Percentiles rank a stretch among this genome's conserved stretches.
Conservation (phyloP, 2,797 vertebrate species). For the Cetoscarus ocellatus region DNA sequence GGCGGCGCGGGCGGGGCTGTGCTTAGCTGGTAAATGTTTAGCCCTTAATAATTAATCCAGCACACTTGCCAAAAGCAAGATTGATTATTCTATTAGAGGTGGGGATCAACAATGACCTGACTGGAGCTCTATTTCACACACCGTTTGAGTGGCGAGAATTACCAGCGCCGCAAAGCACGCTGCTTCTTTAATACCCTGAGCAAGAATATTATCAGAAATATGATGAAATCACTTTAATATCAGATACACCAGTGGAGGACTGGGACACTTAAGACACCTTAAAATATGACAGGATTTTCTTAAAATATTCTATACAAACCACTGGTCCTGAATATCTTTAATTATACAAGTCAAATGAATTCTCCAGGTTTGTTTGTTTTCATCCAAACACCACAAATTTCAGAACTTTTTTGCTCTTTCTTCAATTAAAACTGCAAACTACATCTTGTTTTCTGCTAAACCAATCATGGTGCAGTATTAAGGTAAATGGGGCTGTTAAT, state of each 20-base stretch:
- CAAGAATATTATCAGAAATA: constrained; percentile 8
- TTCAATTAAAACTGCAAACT: too few relatives aligned
- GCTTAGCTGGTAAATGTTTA: constrained; percentile 61
- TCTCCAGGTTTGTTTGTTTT: too few relatives aligned
- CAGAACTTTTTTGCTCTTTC: too few relatives aligned
- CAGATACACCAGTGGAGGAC: background rate
- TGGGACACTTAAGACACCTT: background rate
- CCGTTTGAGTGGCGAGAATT: constrained; percentile 71
- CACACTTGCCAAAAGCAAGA: constrained; percentile 73
- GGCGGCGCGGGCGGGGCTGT: constrained; percentile 3
- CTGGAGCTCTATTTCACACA: constrained; percentile 71
- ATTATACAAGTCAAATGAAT: too few relatives aligned
- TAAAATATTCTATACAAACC: too few relatives aligned
- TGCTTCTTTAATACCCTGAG: constrained; percentile 11
- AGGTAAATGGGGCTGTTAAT: too few relatives aligned
- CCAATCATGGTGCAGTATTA: too few relatives aligned
- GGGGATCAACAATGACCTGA: constrained; percentile 74
- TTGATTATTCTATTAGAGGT: constrained; percentile 80
- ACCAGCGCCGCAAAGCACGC: constrained; percentile 14
- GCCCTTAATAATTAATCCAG: constrained; percentile 73
- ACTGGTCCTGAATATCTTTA: too few relatives aligned
- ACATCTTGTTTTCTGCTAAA: too few relatives aligned
- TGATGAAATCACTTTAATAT: background rate
- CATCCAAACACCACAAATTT: too few relatives aligned
- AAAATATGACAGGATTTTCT: too few relatives aligned